Percentiles rank a stretch among this genome's conserved stretches.
phyloP scores from a whole-genome alignment of 2,888 invertebrate genomes.

The Teleiodes luculella region DNA sequence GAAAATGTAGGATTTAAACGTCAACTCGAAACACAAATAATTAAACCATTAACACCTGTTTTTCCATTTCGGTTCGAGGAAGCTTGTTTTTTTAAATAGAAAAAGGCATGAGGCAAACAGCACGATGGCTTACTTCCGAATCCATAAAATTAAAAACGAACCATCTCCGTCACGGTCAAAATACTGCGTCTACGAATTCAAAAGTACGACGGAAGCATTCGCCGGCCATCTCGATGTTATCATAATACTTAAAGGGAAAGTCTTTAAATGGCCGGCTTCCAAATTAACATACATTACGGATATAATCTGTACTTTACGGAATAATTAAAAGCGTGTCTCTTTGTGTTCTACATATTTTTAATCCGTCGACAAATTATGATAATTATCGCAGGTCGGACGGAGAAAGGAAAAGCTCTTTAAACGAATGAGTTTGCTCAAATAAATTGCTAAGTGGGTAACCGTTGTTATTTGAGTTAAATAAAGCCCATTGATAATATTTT shows the following conservation, averaged over 20 bases:
- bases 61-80: no score
- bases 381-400: no score
- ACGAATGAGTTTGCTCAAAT: no score
- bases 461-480: no score
- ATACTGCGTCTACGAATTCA: background rate
- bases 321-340: background rate
- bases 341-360: background rate
- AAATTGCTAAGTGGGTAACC: no score
- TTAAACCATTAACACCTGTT: no score
- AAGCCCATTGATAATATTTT: no score
- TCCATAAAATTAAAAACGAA: background rate
- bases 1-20: no score
- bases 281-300: conserved; percentile 4
- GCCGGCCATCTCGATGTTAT: background rate
- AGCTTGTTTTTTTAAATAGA: no score
- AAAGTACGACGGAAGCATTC: conserved; percentile 1
- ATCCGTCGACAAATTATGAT: no score
- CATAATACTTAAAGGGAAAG: conserved; percentile 9
- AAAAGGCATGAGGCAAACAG: background rate
- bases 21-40: no score
- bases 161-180: background rate
- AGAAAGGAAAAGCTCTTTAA: background rate
- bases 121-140: background rate
- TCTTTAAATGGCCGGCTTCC: background rate
- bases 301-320: background rate